Evolutionary conservation across 2,888 invertebrate species (phyloP).

Genomic region (Lampropteryx suffumata): DNA sequence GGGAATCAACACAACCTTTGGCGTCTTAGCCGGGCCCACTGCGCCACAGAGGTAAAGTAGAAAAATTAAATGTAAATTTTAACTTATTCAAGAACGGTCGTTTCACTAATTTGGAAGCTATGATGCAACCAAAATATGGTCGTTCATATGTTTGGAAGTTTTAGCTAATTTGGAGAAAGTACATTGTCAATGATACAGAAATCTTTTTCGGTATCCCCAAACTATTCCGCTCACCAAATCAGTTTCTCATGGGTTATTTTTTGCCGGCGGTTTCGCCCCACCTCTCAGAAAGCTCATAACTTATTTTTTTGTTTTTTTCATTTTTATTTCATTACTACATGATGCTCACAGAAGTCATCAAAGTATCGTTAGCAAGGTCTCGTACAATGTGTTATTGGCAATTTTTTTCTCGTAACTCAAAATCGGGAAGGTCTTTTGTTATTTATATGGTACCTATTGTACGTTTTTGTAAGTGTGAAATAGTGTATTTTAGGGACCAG

Average conservation of each 20-base stretch:
- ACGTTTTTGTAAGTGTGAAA: slow-evolving; percentile 42
- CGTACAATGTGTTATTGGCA: slow-evolving; percentile 66
- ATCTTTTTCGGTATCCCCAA: slow-evolving; percentile 1
- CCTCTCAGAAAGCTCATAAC: slow-evolving; percentile 51
- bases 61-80: too few species aligned
- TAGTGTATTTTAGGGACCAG: slow-evolving; percentile 36
- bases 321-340: slow-evolving; percentile 69
- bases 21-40: too few species aligned
- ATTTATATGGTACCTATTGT: slow-evolving; percentile 51
- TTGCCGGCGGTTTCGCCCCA: slow-evolving; percentile 33
- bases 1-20: too few species aligned
- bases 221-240: slow-evolving; percentile 9
- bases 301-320: slow-evolving; percentile 39
- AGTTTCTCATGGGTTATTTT: slow-evolving; percentile 20
- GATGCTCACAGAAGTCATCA: slow-evolving; percentile 66
- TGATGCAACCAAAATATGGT: too few species aligned
- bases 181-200: background rate
- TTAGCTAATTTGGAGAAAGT: too few species aligned
- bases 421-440: slow-evolving; percentile 49
- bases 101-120: too few species aligned
- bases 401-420: slow-evolving; percentile 76
- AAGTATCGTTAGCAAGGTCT: slow-evolving; percentile 71
- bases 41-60: too few species aligned
- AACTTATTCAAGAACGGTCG: too few species aligned
- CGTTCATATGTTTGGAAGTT: too few species aligned